Evolutionary conservation across 2,797 vertebrate genomes (phyloP), one percentile per base, ranked within the genome.

Genomic region (Sphenopsis melanotis): DNA sequence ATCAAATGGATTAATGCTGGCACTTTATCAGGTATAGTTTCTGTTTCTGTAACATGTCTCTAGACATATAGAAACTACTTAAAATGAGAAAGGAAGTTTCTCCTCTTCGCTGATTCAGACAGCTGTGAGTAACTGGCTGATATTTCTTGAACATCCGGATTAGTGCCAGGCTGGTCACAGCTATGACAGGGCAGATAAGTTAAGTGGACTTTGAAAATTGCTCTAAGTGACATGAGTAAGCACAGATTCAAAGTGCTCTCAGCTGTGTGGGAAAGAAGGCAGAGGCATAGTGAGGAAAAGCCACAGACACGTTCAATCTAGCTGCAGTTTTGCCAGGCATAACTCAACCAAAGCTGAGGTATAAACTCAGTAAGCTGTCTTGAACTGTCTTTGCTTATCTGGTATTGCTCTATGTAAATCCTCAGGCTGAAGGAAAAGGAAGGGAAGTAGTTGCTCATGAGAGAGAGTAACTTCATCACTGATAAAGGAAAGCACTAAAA

Each of bases 1-100:
- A 94, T 96, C 96, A 96, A 94, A 90, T 94, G 83, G 96, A 97
- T 98, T 97, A 97, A 97, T 91, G 96, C 91, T 94, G 96, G 92
- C 96, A 96, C 77, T 97, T 97, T 89, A 97, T 97, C 97, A 96
- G 96, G 96, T 96, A 89, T 77, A 78, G 94, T 96, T 97, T 96
- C 97, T 95, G 93, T 96, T 97, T 96, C 97, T 91, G 84, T 96
- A 93, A 97, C 96, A 96, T 57, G 41, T 83, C 93, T 96, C 94
- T 80, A 96, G 96, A 96, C 86, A 64, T 84, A 93, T 27, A 91
- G 96, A 97, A 97, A 82, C 77, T 59, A 70, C 90, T 97, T 91
- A 87, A 89, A 84, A 92, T 50, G 89, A 87, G 77, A 87, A 90
- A 93, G 57, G 90, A 94, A 86, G 69, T 75, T 94, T 79, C 65